Conservation (phyloP, 2,888 invertebrate genomes). For the Synanthedon andrenaeformis region DNA sequence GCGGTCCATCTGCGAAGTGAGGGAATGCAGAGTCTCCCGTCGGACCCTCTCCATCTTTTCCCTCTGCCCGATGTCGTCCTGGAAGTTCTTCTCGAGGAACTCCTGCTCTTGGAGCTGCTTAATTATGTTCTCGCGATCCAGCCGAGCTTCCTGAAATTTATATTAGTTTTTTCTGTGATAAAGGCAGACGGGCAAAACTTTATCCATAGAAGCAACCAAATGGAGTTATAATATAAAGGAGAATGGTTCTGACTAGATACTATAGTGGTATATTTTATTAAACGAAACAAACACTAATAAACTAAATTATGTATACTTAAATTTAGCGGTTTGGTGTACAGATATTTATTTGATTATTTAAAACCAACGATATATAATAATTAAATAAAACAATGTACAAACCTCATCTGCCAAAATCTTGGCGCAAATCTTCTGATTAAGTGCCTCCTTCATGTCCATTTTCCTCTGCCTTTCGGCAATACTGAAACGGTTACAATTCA, state of each 20-base stretch:
- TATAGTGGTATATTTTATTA: too few species aligned
- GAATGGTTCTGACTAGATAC: too few species aligned
- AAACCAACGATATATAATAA: too few species aligned
- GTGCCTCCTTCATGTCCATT: constrained; percentile 26
- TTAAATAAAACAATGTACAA: too few species aligned
- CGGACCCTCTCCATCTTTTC: constrained; percentile 36
- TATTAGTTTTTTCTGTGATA: neutral
- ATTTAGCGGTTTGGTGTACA: too few species aligned
- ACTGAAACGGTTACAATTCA: constrained; percentile 16
- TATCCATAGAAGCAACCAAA: too few species aligned
- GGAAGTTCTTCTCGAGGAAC: constrained; percentile 49
- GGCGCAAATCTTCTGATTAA: constrained; percentile 28
- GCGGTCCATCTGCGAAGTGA: constrained; percentile 32
- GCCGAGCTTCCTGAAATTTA: constrained; percentile 26
- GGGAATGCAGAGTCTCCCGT: constrained; percentile 35
- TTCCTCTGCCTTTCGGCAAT: constrained; percentile 32
- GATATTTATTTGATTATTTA: too few species aligned
- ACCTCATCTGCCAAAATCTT: constrained; percentile 47
- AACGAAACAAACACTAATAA: too few species aligned
- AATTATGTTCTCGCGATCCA: constrained; percentile 52
- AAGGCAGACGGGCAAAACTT: too few species aligned
- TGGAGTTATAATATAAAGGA: neutral
- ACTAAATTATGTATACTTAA: too few species aligned
- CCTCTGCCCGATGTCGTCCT: constrained; percentile 37
- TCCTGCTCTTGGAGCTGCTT: constrained; percentile 62